Evolutionary conservation across 2,113 vertebrate genomes (phyloP), one percentile per base, ranked within the genome.

Genomic region (Murina feae): DNA sequence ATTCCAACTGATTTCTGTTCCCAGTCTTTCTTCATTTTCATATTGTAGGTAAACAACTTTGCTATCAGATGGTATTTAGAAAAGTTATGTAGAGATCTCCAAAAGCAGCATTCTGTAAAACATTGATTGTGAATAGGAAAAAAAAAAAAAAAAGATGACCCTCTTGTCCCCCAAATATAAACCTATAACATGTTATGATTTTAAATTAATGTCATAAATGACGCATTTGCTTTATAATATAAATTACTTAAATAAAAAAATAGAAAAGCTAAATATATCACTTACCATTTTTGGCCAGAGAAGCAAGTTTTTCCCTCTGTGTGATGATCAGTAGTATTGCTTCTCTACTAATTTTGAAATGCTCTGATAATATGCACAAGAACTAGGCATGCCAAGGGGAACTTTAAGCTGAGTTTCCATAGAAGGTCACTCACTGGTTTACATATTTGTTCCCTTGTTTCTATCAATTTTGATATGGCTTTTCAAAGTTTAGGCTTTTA

Each of bases 301-400:
- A 95, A 95, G 51, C 65, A 76, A 49, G 13, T 42, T 93, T 90
- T 85, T 74, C 9, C 37, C 10, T 90, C 9, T 11, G 0, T 49
- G 4, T 87, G 66, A 82, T 74, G 47, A 69, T 28, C 85, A 55
- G 28, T 91, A 83, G 28, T 60, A 30, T 58, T 93, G 30, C 63
- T 96, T 91, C 60, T 94, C 74, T 91, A 66, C 20, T 32, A 60
- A 37, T 86, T 91, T 94, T 93, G n/a, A 96, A 96, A 60, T 76
- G 69, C 14, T 95, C 44, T 42, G 17, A 63, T 74, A 88, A 82
- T 95, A 94, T 78, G 39, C 1, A 0, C 65, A 30, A 93, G 93
- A 96, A 92, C 14, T 82, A 42, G 30, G 87, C 16, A 30, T 44
- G 17, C 55, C 55, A 42, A 39, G 23, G 78, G 60, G 75, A 93